Evolutionary conservation across 2,797 vertebrate species (phyloP).

Genomic region (Myotis vivesi): DNA sequence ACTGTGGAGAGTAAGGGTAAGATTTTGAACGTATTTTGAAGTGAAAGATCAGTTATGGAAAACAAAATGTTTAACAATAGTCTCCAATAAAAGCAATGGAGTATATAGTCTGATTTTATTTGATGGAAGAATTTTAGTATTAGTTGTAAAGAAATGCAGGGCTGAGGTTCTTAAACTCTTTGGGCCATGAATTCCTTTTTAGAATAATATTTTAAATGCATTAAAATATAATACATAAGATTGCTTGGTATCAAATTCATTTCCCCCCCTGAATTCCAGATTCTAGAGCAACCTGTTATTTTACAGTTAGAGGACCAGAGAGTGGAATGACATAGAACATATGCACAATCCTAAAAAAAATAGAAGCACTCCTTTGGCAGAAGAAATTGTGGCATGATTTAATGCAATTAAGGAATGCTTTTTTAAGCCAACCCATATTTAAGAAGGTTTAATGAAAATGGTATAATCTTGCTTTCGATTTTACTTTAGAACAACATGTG

Average conservation of each 20-base stretch:
- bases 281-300: neutral
- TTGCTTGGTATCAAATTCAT: neutral
- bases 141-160: neutral
- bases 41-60: neutral
- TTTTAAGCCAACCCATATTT: conserved; percentile 60
- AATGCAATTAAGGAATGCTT: conserved; percentile 56
- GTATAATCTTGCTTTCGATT: conserved; percentile 60
- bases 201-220: conserved; percentile 25
- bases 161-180: neutral
- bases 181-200: neutral
- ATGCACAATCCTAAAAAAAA: conserved; percentile 58
- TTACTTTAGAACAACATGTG: conserved; percentile 63
- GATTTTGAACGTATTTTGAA: neutral
- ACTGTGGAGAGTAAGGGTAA: neutral
- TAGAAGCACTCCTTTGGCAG: conserved; percentile 55
- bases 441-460: conserved; percentile 65
- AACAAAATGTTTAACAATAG: neutral
- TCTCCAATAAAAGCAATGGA: neutral
- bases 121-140: neutral
- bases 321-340: neutral
- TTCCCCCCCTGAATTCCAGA: neutral
- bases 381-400: conserved; percentile 49
- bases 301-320: neutral
- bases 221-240: neutral
- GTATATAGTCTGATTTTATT: neutral